These are phyloP conservation scores for Lampropteryx suffumata DNA, from an alignment of 2,888 invertebrate genomes.

Conservation along the genomic window DNA sequence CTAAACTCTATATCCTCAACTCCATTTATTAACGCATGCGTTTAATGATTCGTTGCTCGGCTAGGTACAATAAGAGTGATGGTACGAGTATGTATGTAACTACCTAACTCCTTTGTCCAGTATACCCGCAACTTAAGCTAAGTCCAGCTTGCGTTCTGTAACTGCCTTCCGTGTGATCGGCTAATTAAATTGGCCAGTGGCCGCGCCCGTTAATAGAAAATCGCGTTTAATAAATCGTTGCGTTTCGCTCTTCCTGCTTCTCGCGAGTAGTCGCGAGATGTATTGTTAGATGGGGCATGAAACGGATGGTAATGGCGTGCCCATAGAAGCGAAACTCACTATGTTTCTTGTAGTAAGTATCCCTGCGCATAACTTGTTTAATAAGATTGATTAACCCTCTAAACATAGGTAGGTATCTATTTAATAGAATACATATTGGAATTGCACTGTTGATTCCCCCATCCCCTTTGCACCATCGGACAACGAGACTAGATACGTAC, in stretches of 20 bases:
- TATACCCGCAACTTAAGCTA: slow-evolving; percentile 20
- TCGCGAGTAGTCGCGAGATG: slow-evolving; percentile 23
- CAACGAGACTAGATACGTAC: no score
- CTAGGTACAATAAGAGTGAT: no score
- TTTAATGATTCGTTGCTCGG: no score
- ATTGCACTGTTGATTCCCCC: no score
- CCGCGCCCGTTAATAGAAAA: slow-evolving; percentile 62
- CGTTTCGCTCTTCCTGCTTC: slow-evolving; percentile 52
- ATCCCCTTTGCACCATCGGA: no score
- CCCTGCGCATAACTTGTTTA: neutral
- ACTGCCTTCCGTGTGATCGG: slow-evolving; percentile 73
- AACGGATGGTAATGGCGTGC: neutral
- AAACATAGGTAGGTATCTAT: no score
- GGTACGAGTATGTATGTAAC: neutral
- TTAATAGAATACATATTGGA: no score
- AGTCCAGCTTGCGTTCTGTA: slow-evolving; percentile 47
- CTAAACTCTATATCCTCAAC: no score
- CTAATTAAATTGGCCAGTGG: slow-evolving; percentile 70
- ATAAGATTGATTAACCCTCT: no score
- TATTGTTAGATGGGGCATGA: slow-evolving; percentile 27
- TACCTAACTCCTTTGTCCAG: neutral
- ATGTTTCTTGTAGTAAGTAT: neutral
- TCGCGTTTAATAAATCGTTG: slow-evolving; percentile 64
- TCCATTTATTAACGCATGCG: no score
- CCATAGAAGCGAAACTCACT: slow-evolving; percentile 13